Base-by-base conservation (phyloP, 2,888 invertebrate genomes). In the Cerastis leucographa region DNA sequence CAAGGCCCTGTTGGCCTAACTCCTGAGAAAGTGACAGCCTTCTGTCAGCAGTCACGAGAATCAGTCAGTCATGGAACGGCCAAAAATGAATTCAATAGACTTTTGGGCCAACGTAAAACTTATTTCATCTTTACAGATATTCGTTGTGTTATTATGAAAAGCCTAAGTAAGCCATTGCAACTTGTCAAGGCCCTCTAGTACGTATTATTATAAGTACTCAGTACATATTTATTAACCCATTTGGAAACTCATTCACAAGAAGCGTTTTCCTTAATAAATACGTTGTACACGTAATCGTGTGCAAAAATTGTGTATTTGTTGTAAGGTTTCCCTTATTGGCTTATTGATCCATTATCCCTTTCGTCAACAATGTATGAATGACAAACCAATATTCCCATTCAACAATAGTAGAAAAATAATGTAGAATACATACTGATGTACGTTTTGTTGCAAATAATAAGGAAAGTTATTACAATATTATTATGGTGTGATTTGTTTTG, bases 341-440 rank as follows among this genome's bases (percentile, higher is more conserved):
- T 7, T 51, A 25, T 29, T 67, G 9, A 68, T n/a, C 54, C 19
- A 56, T 46, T 44, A 75, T n/a, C 11, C 66, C 19, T n/a, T 42
- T 22, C 29, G 42, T 12, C 29, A 7, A 51, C 29, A 42, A n/a
- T 19, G 4, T 49, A 59, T 25, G 54, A 64, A 22, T 42, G 68
- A 80, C 81, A 14, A 51, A 65, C 19, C 44, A 51, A 56, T 56
- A 65, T 59, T 65, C 68, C 79, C 81, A 69, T 69, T 75, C 51
- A 69, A 81, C 64, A 80, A 68, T 64, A 35, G 17, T 1, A 8
- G 25, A 62, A n/a, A 64, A 68, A 74, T 62, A 42, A 22, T 49
- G 6, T 25, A 25, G 29, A 74, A 35, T 25, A 22, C 35, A 25
- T 72, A 46, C 19, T 69, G 19, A 64, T 71, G 49, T 17, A 42